Percentiles rank a stretch among this genome's conserved stretches.
Evolutionary conservation across 2,797 vertebrate species (phyloP).

Genomic region (Otus scops): DNA sequence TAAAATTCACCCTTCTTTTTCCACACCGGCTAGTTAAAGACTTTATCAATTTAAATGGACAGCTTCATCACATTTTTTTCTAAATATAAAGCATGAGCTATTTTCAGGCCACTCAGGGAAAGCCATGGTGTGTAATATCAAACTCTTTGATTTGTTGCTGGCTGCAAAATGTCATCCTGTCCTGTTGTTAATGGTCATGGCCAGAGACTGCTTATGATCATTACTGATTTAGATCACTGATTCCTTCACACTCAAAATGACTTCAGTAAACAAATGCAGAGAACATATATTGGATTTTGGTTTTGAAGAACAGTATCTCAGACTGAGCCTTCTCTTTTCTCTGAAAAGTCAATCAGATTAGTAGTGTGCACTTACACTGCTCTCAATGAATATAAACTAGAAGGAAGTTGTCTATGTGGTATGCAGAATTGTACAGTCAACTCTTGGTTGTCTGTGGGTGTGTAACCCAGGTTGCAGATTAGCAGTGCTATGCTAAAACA

Average conservation of each 20-base stretch:
- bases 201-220: not conserved
- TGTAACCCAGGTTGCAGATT: constrained; percentile 64
- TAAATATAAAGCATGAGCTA: not conserved
- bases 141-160: not conserved
- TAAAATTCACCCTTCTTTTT: not conserved
- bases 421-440: constrained; percentile 34
- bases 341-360: constrained; percentile 25
- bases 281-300: not conserved
- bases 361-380: not conserved
- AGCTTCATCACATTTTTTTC: not conserved
- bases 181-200: not conserved
- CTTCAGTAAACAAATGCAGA: not conserved
- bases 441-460: constrained; percentile 44
- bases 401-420: constrained; percentile 37
- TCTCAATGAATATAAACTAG: constrained; percentile 42
- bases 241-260: constrained; percentile 23
- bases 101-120: constrained; percentile 1
- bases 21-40: not conserved
- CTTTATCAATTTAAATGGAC: not conserved
- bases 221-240: not conserved
- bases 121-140: not conserved
- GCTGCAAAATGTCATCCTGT: not conserved
- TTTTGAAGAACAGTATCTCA: not conserved
- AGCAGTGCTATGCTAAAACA: constrained; percentile 56
- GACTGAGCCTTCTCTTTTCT: not conserved